Base-by-base conservation (phyloP, 2,113 vertebrate genomes). In the Cnemophilus loriae region DNA sequence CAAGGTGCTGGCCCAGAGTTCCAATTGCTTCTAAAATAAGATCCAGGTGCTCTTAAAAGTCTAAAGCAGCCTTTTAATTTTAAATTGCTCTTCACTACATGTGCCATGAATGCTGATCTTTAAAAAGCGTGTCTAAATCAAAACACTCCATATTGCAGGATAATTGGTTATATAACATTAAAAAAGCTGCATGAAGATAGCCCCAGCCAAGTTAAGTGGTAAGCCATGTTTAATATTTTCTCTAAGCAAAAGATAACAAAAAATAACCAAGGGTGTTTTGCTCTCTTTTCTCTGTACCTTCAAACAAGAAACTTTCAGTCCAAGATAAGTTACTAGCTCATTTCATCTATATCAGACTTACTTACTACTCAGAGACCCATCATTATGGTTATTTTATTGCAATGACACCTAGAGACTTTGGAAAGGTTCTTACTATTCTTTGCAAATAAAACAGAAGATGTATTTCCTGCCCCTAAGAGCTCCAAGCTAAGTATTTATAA, bases 11-110 rank as follows among this genome's bases (percentile, higher is more conserved):
- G 74, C 95, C 95, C 52, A 91, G 89, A 96, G 82, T 68, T 22
- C 68, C 93, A 97, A 87, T 63, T 95, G 87, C 92, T 97, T 96
- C 97, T 97, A 97, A 97, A 98, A 97, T 96, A 97, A 98, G 96
- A 97, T 93, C 60, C 96, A 98, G 96, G 97, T 97, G 93, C 94
- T 97, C 88, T 93, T 85, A 76, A 93, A 96, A 95, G 69, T 90
- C 86, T 95, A 89, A 95, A 78, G 64, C 70, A 93, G 68, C 16
- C 61, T 95, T 95, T 94, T 97, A 94, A 87, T 95, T 96, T 95
- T 86, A 95, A 97, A 95, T 92, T 95, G 82, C 77, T 95, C 70
- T 95, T 96, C 80, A 59, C 61, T 80, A 37, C 44, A 16, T 69
- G 70, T 83, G 80, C 84, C 81, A n/a, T 11, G 85, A 96, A 94